Evolutionary conservation across 1,140 invertebrate genomes (phyloP), one percentile per base, ranked within the genome.

Genomic region (Sipha flava): DNA sequence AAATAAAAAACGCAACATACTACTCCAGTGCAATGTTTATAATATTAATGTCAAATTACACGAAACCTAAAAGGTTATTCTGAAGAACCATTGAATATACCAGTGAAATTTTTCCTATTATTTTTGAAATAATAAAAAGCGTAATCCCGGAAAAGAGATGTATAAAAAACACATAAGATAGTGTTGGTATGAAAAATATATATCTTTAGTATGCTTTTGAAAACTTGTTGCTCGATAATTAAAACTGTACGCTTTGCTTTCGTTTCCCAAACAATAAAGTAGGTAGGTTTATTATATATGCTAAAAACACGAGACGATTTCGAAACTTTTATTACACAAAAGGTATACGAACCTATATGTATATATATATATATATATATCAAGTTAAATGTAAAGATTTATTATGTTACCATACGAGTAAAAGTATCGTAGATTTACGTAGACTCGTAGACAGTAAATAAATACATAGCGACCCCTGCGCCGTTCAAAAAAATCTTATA

Each of bases 141-240:
- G 26, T 59, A 75, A 59, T 77, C 21, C 34, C 4, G 2, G 0
- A 3, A 31, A 21, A 21, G 3, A 21, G 26, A 47, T 70, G 47
- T n/a, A 47, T n/a, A 70, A 16, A 70, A 68, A 47, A 21, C 9
- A 72, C 45, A 72, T 37, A 23, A 57, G 34, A 31, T 34, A 75
- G 40, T 23, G n/a, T 9, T 23, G 26, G 16, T 34, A 29, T n/a
- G 16, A 73, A 52, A 73, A 73, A 45, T 45, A 49, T 47, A 72
- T 45, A 70, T 23, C 37, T 5, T 73, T 10, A 52, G 18, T 52
- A n/a, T n/a, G 31, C 49, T 75, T 75, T 49, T 16, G 2, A 75
- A 40, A 77, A 77, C 73, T 77, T 77, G 73, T 77, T 77, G 52
- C 73, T 34, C 14, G 31, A 57, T 77, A 77, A 77, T 77, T 77